Evolutionary conservation across 2,113 vertebrate species (phyloP).

Genomic region (Myiopsitta monachus): DNA sequence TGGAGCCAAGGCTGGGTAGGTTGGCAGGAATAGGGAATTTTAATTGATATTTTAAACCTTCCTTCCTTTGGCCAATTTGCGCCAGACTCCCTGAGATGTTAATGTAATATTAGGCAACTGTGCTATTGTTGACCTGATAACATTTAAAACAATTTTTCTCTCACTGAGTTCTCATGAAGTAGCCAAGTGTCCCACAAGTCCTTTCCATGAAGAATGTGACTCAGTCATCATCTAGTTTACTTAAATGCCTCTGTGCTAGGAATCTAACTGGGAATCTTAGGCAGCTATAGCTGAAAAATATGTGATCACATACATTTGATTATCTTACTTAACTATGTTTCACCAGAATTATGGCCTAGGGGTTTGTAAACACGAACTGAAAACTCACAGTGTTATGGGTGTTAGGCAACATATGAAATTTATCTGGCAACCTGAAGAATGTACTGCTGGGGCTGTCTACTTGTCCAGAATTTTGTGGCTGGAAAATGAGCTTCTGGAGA

Average conservation of each 20-base stretch:
- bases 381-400: not conserved
- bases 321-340: not conserved
- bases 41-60: constrained; percentile 63
- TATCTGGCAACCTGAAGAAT: not conserved
- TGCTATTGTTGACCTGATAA: not conserved
- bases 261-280: not conserved
- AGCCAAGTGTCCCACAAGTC: not conserved
- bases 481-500: not conserved
- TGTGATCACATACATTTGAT: not conserved
- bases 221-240: not conserved
- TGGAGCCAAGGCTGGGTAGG: constrained; percentile 10
- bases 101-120: constrained; percentile 27
- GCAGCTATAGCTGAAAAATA: not conserved
- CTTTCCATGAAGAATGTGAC: not conserved
- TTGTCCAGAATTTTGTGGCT: not conserved
- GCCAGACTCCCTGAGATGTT: not conserved
- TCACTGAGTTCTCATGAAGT: not conserved
- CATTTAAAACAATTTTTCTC: constrained; percentile 20
- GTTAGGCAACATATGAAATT: not conserved
- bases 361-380: not conserved
- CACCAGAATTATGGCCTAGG: not conserved
- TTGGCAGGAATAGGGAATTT: constrained; percentile 50
- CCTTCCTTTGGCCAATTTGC: constrained; percentile 23
- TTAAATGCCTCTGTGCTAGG: not conserved
- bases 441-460: not conserved